phyloP scores from a whole-genome alignment of 1,140 invertebrate species.

The Camponotus vicinus region DNA sequence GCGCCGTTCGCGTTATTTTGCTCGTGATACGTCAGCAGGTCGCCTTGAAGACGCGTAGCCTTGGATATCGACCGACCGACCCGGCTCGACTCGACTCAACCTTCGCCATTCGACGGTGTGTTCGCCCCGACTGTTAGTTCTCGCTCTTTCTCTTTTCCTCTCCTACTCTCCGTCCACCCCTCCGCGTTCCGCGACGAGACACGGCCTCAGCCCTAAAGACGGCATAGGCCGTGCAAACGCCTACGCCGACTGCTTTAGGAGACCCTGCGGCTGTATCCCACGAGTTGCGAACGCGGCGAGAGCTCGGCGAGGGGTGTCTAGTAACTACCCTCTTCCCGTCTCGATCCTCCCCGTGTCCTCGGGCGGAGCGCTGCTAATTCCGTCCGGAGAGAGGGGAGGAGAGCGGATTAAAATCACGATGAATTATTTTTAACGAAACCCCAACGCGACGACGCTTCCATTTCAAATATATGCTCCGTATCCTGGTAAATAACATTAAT shows the following conservation, averaged over 20 bases:
- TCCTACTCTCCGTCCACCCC: constrained; percentile 1
- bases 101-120: constrained; percentile 56
- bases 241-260: constrained; percentile 20
- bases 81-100: constrained; percentile 52
- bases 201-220: constrained; percentile 32
- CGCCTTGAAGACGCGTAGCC: constrained; percentile 75
- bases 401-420: constrained; percentile 33
- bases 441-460: not conserved
- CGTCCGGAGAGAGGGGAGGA: not conserved
- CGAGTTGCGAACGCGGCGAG: constrained; percentile 47
- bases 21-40: constrained; percentile 63
- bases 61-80: constrained; percentile 63
- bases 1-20: constrained; percentile 12
- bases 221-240: constrained; percentile 50
- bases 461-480: not conserved
- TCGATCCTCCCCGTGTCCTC: not conserved
- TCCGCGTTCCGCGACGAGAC: constrained; percentile 14
- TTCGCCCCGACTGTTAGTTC: constrained; percentile 48
- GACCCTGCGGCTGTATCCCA: constrained; percentile 23
- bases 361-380: constrained; percentile 11
- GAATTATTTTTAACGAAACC: constrained; percentile 15
- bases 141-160: not conserved
- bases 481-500: constrained; percentile 28
- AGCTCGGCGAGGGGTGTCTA: constrained; percentile 34
- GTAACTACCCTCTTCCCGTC: not conserved